Percentiles rank a stretch among this genome's conserved stretches.
Evolutionary conservation across 2,797 vertebrate species (phyloP).

Genomic region (Sebastes glaucus): DNA sequence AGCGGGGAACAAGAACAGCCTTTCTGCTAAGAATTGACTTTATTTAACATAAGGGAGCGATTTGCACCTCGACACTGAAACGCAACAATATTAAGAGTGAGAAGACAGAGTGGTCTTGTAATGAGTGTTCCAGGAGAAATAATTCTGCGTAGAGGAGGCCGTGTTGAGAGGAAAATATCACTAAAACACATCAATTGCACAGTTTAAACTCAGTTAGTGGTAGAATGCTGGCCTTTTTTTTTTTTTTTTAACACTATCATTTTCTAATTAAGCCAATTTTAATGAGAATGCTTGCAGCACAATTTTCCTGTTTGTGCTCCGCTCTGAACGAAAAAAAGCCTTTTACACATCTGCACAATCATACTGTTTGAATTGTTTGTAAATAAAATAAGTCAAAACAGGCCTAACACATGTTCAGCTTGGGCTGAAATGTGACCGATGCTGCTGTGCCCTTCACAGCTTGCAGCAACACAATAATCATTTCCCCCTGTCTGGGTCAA

Average conservation of each 20-base stretch:
- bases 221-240: neutral
- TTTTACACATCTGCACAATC: too few species aligned
- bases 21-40: slow-evolving; percentile 49
- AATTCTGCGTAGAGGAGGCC: neutral
- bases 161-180: slow-evolving; percentile 22
- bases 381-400: neutral
- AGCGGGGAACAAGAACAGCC: neutral
- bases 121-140: slow-evolving; percentile 63
- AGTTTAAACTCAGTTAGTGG: neutral
- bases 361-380: neutral
- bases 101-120: slow-evolving; percentile 49
- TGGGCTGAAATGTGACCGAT: slow-evolving; percentile 6
- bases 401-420: neutral
- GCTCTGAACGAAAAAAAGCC: neutral
- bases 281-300: neutral
- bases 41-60: slow-evolving; percentile 23
- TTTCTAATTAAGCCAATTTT: slow-evolving; percentile 25
- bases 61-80: slow-evolving; percentile 51
- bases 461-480: slow-evolving; percentile 67
- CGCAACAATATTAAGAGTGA: slow-evolving; percentile 55
- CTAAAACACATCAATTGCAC: neutral
- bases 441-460: slow-evolving; percentile 26
- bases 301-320: neutral
- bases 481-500: slow-evolving; percentile 82
- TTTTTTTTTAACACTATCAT: neutral